Evolutionary conservation across 1,140 invertebrate species (phyloP), one percentile per base, ranked within the genome.

Genomic region (Lordiphosa mommai): DNA sequence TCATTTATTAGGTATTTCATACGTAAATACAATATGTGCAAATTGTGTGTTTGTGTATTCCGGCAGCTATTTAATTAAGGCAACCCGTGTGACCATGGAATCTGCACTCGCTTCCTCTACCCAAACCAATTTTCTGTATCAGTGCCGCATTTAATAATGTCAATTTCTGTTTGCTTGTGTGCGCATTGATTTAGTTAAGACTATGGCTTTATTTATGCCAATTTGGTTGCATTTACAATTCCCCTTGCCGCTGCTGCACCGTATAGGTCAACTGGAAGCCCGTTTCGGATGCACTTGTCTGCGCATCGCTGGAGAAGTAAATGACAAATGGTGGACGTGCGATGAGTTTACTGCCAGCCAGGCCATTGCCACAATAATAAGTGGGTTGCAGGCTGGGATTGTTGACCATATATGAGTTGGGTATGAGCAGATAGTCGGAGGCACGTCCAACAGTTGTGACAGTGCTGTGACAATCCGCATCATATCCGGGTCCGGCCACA

Each of bases 261-360:
- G 47, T 47, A 44, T 84, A 84, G 37, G 72, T 85, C 53, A 84
- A 10, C 7, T 84, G 79, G 30, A 84, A 84, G 13, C 77, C 77
- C 16, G 79, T 77, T 48, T 85, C 79, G 17, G 33, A 14, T 23
- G 50, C 79, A 47, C 57, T 77, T n/a, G 77, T 56, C 68, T 72
- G 79, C 4, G 64, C 60, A 61, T 84, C 77, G 37, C 79, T 85
- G 56, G 77, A 64, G 27, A 84, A 85, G 13, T 72, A 34, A 30
- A 84, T 61, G 36, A 79, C 60, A 29, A 84, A 84, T 14, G 77
- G 77, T 8, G 79, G 59, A 14, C 64, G 72, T 13, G 72, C 72
- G 13, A 61, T 49, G 7, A 85, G 17, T 16, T 58, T 51, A 36
- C 32, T 57, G 8, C 72, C 79, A 3, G 36, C 27, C 4, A 74